phyloP scores from a whole-genome alignment of 2,113 vertebrate species.

The Cyprinodon variegatus region DNA sequence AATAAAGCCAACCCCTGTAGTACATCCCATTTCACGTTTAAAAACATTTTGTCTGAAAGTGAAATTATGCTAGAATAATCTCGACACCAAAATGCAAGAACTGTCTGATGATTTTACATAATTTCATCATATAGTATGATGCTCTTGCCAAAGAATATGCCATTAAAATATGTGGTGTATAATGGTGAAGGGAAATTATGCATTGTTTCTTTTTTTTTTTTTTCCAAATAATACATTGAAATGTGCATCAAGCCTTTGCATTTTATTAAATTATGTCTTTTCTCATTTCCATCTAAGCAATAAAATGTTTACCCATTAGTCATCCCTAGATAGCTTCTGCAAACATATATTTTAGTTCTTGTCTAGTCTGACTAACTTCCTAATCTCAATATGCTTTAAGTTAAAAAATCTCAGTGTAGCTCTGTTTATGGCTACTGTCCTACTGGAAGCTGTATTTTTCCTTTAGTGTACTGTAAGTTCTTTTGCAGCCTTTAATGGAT shows the following conservation, averaged over 20 bases:
- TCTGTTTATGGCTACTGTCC: too few relatives aligned
- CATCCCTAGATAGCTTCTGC: not conserved
- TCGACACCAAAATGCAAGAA: slow-evolving; percentile 27
- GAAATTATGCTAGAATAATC: slow-evolving; percentile 8
- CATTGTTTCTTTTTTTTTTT: not conserved
- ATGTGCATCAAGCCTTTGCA: not conserved
- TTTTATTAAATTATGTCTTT: not conserved
- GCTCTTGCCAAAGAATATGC: not conserved
- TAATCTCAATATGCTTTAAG: not conserved
- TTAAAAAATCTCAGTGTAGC: too few relatives aligned
- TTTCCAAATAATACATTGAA: not conserved
- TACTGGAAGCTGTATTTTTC: too few relatives aligned
- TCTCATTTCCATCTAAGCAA: too few relatives aligned
- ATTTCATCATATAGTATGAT: slow-evolving; percentile 23
- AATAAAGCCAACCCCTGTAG: slow-evolving; percentile 19
- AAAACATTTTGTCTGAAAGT: slow-evolving; percentile 29
- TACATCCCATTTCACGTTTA: slow-evolving; percentile 9
- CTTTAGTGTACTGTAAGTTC: too few relatives aligned
- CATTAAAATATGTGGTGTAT: not conserved
- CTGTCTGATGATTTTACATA: slow-evolving; percentile 4
- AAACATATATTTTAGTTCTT: too few relatives aligned
- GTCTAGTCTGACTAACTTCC: too few relatives aligned
- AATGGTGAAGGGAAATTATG: not conserved
- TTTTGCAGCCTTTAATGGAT: too few relatives aligned
- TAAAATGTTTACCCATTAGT: not conserved